phyloP scores from a whole-genome alignment of 2,888 invertebrate genomes.

The Lasioglossum malachurum region DNA sequence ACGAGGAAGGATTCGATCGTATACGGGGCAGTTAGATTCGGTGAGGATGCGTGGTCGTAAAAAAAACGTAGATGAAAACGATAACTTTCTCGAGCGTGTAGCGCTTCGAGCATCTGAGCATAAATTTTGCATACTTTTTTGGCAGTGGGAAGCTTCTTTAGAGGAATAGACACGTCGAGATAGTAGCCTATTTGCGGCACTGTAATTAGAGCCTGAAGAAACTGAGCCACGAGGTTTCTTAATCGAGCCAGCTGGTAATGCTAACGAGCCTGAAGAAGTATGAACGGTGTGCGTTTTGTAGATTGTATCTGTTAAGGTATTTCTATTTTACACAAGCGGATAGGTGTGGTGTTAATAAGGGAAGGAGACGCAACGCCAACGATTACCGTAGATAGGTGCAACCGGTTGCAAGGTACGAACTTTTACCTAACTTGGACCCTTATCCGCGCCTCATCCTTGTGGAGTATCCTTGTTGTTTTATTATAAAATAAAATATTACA shows the following conservation, averaged over 20 bases:
- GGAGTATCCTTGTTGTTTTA: background rate
- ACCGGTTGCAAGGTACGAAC: background rate
- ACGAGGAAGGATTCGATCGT: background rate
- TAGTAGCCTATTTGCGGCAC: background rate
- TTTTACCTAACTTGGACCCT: background rate
- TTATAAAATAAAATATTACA: background rate
- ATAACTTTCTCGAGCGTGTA: background rate
- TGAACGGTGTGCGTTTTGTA: background rate
- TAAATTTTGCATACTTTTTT: slow-evolving; percentile 3
- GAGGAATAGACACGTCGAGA: background rate
- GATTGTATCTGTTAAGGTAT: slow-evolving; percentile 3
- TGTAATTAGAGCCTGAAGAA: slow-evolving; percentile 1
- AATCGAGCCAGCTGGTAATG: background rate
- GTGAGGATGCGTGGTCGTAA: background rate
- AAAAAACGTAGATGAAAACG: background rate
- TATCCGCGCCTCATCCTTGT: background rate
- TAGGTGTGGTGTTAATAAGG: background rate
- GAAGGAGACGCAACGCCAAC: background rate
- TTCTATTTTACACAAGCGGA: slow-evolving; percentile 1
- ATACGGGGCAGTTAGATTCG: background rate
- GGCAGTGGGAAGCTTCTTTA: background rate
- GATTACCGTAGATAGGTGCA: background rate
- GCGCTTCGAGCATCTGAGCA: background rate
- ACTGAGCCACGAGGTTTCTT: background rate
- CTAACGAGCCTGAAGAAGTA: slow-evolving; percentile 1